Base-by-base conservation (phyloP, 2,888 invertebrate species). In the Platycheirus albimanus region DNA sequence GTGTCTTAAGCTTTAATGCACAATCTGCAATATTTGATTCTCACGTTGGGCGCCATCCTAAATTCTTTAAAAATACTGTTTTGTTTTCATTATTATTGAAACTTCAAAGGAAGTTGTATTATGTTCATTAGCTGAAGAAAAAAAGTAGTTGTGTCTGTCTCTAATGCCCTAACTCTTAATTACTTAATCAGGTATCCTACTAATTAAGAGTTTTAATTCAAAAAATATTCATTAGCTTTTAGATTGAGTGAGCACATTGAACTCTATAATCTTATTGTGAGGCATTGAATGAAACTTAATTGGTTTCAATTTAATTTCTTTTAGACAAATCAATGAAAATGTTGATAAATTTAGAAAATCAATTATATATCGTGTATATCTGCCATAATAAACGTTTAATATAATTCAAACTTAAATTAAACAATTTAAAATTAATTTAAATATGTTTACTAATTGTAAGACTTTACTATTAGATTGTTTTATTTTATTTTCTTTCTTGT, bases 331-430 rank as follows among this genome's bases (percentile, higher is more conserved):
- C 8, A 33, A 17, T 0, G 28, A 52, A 28, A 45, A 24, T 24
- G 24, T 24, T 13, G 11, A 47, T 3, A 66, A 15, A 7, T 8
- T 47, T 15, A 28, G 38, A 15, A 47, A 36, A 66, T 43, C 13
- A 52, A 51, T 36, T 45, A 66, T 45, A 28, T 51, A 43, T 70
- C 64, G 61, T 70, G 45, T 79, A 75, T 63, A 76, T 81, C 61
- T 76, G 76, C 70, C 80, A 81, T 80, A 80, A 56, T 75, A 69
- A 76, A 69, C 43, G 15, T 70, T 75, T 36, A 56, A 41, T 19
- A 47, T 52, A 19, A 38, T 66, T 17, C 49, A 11, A 58, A 56
- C 20, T 28, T 13, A 17, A 67, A 45, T 28, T 5, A 56, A 3
- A 30, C 28, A 67, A 79, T 17, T n/a, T 33, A 15, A 56, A 56